These are phyloP conservation scores for Dasyornis broadbenti DNA, from an alignment of 2,113 vertebrate genomes.

Conservation along the genomic window DNA sequence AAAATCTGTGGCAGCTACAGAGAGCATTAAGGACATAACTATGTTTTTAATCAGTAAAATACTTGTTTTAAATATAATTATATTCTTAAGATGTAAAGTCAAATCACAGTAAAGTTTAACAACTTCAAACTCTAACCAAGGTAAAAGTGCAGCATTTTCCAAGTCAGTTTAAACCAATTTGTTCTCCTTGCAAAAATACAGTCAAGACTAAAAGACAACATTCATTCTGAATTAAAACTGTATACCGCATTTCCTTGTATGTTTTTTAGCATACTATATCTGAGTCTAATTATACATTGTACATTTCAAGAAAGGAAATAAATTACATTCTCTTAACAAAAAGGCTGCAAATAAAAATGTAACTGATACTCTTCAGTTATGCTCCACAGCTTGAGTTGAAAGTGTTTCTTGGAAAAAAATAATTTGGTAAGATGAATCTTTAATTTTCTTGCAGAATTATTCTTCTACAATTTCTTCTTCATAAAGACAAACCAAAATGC, in stretches of 20 bases:
- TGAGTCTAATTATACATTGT: not conserved
- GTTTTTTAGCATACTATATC: not conserved
- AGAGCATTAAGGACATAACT: slow-evolving; percentile 9
- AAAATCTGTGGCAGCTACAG: not conserved
- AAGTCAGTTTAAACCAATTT: not conserved
- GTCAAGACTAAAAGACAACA: slow-evolving; percentile 1
- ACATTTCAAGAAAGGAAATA: not conserved
- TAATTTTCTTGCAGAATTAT: not conserved
- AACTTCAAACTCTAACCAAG: not conserved
- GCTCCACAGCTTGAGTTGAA: not conserved
- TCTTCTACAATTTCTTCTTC: not conserved
- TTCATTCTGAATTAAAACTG: not conserved
- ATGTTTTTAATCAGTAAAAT: slow-evolving; percentile 31
- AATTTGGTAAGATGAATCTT: not conserved
- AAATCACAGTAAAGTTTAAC: not conserved
- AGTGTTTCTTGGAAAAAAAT: not conserved
- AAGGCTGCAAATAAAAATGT: not conserved
- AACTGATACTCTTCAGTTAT: not conserved
- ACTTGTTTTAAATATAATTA: not conserved
- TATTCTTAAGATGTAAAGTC: not conserved
- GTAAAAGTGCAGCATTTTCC: not conserved
- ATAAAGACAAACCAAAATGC: not conserved
- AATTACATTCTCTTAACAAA: not conserved
- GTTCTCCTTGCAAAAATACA: slow-evolving; percentile 4
- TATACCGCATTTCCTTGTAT: not conserved